Evolutionary conservation across 35 echinoderm and acorn worm genomes (phyloP).

Genomic region (Hemicentrotus pulcherrimus): DNA sequence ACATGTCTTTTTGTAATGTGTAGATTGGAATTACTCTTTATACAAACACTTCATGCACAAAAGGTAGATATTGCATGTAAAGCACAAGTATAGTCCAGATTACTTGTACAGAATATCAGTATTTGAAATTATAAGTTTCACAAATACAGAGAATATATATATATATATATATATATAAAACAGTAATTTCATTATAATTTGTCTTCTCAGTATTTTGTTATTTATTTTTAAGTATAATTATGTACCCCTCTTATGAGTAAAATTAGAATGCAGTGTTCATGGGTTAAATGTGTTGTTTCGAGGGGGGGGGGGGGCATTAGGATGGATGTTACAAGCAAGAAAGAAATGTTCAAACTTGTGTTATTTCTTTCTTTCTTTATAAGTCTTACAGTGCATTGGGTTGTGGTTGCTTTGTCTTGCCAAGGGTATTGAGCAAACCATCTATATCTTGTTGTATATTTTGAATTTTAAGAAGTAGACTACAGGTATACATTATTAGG

Average conservation of each 20-base stretch:
- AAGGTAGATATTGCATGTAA: not conserved
- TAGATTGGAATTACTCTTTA: too few relatives aligned
- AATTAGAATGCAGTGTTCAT: not conserved
- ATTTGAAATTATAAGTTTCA: not conserved
- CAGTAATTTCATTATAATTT: not conserved
- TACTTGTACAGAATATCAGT: not conserved
- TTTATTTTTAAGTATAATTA: not conserved
- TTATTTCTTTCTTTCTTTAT: too few relatives aligned
- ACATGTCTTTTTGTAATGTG: too few relatives aligned
- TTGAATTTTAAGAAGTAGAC: too few relatives aligned
- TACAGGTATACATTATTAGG: too few relatives aligned
- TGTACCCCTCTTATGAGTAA: not conserved
- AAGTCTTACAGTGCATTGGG: too few relatives aligned
- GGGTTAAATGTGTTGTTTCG: not conserved
- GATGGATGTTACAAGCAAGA: too few relatives aligned
- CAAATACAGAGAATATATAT: not conserved
- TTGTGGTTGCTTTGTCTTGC: too few relatives aligned
- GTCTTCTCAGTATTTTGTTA: not conserved
- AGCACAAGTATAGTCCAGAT: not conserved
- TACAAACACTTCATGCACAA: not conserved
- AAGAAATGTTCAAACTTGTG: too few relatives aligned
- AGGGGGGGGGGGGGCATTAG: not conserved
- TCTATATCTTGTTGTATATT: too few relatives aligned
- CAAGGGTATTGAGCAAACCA: too few relatives aligned
- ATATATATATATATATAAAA: not conserved